Evolutionary conservation across 1,140 invertebrate species (phyloP).

Genomic region (Holotrichia oblita): DNA sequence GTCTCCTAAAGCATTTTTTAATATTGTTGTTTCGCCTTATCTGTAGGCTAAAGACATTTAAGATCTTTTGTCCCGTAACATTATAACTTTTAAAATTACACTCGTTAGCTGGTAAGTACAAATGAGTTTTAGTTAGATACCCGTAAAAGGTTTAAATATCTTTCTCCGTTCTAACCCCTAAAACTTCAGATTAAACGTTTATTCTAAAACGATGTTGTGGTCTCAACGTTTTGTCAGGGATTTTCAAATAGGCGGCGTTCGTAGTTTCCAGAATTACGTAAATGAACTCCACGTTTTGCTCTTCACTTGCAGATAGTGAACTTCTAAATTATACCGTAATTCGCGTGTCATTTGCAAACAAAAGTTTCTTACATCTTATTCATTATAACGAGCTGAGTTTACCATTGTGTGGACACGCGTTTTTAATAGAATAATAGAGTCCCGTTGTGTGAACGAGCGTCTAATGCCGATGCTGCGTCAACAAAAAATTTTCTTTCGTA

Average conservation of each 20-base stretch:
- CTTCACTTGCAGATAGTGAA: conserved; percentile 33
- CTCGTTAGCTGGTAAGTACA: conserved; percentile 8
- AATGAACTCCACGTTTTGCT: conserved; percentile 16
- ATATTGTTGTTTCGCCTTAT: no score
- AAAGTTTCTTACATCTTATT: conserved; percentile 36
- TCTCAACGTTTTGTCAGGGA: no score
- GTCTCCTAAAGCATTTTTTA: no score
- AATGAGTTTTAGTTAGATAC: conserved; percentile 35
- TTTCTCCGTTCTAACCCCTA: conserved; percentile 14
- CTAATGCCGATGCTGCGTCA: not conserved
- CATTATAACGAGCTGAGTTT: conserved; percentile 34
- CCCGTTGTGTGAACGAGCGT: not conserved
- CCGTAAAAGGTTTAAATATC: no score
- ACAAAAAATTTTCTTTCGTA: not conserved
- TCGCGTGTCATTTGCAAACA: conserved; percentile 28
- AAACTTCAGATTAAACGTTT: conserved; percentile 37
- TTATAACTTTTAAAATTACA: conserved; percentile 33
- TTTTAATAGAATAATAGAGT: conserved; percentile 35
- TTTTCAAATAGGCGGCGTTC: not conserved
- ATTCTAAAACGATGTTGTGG: no score
- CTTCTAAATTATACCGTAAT: conserved; percentile 34
- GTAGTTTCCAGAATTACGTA: conserved; percentile 22
- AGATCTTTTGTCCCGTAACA: not conserved
- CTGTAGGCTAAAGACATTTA: no score
- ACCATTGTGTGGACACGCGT: conserved; percentile 24